These are phyloP conservation scores for Cyanistes caeruleus DNA, from an alignment of 2,113 vertebrate species.

Conservation along the genomic window DNA sequence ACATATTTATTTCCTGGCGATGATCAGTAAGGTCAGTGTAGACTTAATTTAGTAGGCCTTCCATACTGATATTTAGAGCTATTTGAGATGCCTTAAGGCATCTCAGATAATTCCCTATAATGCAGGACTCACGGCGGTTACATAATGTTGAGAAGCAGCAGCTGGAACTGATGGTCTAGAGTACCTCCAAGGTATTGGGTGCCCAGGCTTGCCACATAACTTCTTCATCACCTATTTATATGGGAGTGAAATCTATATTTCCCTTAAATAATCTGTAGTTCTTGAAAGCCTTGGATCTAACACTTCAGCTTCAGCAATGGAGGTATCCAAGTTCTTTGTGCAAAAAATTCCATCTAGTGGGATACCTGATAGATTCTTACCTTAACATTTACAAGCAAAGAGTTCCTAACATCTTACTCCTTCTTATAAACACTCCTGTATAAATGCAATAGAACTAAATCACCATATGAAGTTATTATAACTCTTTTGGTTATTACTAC, in stretches of 20 bases:
- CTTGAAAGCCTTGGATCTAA: neutral
- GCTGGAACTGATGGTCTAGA: neutral
- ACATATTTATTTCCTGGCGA: neutral
- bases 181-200: neutral
- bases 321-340: neutral
- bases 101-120: neutral
- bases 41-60: neutral
- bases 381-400: neutral
- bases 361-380: neutral
- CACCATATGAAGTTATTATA: neutral
- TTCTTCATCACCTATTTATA: neutral
- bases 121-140: neutral
- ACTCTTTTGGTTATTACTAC: neutral
- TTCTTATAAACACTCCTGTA: neutral
- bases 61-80: neutral
- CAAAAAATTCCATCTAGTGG: neutral
- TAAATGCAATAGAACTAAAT: neutral
- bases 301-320: neutral
- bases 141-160: neutral
- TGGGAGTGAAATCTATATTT: neutral
- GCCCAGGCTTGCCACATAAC: neutral
- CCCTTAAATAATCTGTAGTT: neutral
- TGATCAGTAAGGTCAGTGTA: neutral
- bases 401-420: neutral
- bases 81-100: neutral